Conservation (phyloP, 2,113 vertebrate genomes). For the Cochlearius cochlearius region DNA sequence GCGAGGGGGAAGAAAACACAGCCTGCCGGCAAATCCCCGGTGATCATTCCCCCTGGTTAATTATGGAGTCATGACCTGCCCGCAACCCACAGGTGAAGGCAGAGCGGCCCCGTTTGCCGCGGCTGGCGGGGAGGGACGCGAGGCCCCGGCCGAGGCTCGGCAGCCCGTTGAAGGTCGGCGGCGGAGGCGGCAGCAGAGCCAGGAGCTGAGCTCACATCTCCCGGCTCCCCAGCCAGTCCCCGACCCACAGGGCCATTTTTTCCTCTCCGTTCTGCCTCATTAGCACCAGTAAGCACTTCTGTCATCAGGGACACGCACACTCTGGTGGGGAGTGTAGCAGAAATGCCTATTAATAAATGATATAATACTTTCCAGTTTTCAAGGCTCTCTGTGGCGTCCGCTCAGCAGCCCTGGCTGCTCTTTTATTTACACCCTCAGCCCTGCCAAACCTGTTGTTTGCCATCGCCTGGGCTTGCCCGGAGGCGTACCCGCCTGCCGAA, state of each 20-base stretch:
- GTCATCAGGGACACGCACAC: conserved; percentile 63
- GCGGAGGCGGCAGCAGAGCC: background rate
- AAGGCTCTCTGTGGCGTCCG: background rate
- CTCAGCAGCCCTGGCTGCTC: conserved; percentile 55
- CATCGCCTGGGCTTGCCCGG: background rate
- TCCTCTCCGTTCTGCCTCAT: conserved; percentile 67
- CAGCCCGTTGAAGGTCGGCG: background rate
- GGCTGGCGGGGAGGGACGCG: background rate
- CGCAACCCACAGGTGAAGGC: background rate
- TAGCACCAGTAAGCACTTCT: conserved; percentile 66
- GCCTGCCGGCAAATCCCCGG: background rate
- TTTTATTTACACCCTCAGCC: conserved; percentile 51
- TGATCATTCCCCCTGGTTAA: fast-evolving
- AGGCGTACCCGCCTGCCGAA: background rate
- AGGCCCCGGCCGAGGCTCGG: background rate
- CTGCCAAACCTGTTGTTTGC: conserved; percentile 55
- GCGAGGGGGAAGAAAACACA: fast-evolving
- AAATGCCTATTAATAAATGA: conserved; percentile 65
- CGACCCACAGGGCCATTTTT: conserved; percentile 60
- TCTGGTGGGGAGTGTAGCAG: conserved; percentile 62
- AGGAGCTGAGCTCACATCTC: conserved; percentile 68
- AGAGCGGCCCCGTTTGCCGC: background rate
- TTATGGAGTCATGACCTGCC: background rate
- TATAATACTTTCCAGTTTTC: conserved; percentile 70
- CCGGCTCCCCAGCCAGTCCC: conserved; percentile 48